Conservation (phyloP, 35 echinoderm and acorn worm species). For the Patiria miniata region DNA sequence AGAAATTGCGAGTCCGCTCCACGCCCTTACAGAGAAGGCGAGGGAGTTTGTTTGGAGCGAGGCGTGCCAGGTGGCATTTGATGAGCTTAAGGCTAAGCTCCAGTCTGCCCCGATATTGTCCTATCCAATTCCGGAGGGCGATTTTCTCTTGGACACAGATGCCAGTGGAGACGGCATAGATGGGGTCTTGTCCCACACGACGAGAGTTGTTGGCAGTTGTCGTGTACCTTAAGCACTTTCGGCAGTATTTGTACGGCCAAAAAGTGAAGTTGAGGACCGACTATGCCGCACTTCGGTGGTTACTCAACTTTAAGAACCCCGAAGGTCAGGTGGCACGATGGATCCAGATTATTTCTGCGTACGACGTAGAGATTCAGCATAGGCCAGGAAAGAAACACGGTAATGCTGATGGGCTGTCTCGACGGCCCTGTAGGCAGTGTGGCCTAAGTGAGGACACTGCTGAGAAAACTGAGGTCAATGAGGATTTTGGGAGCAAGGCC, state of each 20-base stretch:
- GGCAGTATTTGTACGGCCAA: slow-evolving; percentile 52
- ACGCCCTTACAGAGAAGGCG: slow-evolving; percentile 33
- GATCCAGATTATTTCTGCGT: slow-evolving; percentile 37
- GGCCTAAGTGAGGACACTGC: not conserved
- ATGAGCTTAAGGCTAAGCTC: slow-evolving; percentile 24
- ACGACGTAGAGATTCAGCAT: slow-evolving; percentile 37
- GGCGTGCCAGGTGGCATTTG: slow-evolving; percentile 31
- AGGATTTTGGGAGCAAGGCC: not conserved
- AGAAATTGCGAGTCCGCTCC: slow-evolving; percentile 47
- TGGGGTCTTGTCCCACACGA: slow-evolving; percentile 57
- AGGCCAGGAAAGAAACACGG: not conserved
- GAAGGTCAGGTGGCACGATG: slow-evolving; percentile 58
- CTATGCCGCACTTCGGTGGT: slow-evolving; percentile 45
- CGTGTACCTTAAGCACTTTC: slow-evolving; percentile 39
- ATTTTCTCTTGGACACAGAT: slow-evolving; percentile 57
- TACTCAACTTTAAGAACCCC: slow-evolving; percentile 44
- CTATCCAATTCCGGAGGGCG: slow-evolving; percentile 22
- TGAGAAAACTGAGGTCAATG: not conserved
- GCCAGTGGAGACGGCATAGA: slow-evolving; percentile 46
- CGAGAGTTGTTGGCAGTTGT: slow-evolving; percentile 61
- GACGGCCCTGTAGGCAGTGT: slow-evolving; percentile 39
- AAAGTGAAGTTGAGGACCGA: slow-evolving; percentile 53
- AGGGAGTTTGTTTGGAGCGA: slow-evolving; percentile 45
- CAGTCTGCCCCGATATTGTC: slow-evolving; percentile 46
- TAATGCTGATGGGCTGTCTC: not conserved